These are phyloP conservation scores for Danionella dracula DNA, from an alignment of 2,797 vertebrate genomes.

Conservation along the genomic window DNA sequence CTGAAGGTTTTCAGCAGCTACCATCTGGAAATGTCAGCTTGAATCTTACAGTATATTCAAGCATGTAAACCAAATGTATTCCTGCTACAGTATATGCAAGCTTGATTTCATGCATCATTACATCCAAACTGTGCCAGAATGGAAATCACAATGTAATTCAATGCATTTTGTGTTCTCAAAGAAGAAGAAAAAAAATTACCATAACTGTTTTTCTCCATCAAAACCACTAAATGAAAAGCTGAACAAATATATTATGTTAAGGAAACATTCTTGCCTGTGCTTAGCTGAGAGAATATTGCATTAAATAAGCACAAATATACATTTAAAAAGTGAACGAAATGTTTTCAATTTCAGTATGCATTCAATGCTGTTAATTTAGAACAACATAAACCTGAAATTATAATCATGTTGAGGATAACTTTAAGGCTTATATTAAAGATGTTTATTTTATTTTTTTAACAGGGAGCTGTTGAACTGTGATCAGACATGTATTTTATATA, in stretches of 20 bases:
- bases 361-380: no score
- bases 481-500: no score
- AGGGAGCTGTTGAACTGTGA: no score
- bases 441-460: no score
- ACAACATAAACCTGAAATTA: no score
- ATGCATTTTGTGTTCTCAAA: not conserved
- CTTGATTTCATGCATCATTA: not conserved
- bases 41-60: not conserved
- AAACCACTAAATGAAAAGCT: not conserved
- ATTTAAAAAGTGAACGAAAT: no score
- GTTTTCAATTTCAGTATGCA: not conserved
- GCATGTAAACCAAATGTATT: not conserved
- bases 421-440: no score
- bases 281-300: no score
- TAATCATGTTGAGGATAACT: no score
- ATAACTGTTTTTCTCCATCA: not conserved
- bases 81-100: not conserved
- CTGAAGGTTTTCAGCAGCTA: not conserved
- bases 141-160: not conserved
- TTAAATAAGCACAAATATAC: no score
- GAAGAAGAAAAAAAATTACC: not conserved
- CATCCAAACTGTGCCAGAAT: not conserved
- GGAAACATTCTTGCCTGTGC: no score
- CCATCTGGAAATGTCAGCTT: not conserved
- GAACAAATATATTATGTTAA: no score